Percentiles rank a stretch among this genome's conserved stretches.
phyloP scores from a whole-genome alignment of 1,140 invertebrate species.

The Platorchestia sp. region DNA sequence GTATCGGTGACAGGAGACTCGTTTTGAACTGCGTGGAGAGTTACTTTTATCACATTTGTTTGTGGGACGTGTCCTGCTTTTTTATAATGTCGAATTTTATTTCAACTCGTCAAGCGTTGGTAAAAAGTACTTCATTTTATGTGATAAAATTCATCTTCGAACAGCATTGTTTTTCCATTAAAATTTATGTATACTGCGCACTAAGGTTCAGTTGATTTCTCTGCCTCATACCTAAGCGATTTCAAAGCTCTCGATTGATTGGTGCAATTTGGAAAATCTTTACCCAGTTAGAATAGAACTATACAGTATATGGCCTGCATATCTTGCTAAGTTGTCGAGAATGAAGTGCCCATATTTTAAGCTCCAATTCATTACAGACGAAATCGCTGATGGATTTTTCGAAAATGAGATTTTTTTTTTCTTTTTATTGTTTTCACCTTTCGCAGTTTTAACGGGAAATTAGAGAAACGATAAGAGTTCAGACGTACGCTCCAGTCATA shows the following conservation, averaged over 20 bases:
- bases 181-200: neutral
- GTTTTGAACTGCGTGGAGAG: neutral
- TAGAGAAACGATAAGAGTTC: too few species aligned
- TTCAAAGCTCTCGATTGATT: neutral
- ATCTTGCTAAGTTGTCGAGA: neutral
- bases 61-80: neutral
- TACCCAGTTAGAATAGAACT: too few species aligned
- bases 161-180: neutral
- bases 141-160: neutral
- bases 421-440: neutral
- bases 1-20: neutral
- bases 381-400: neutral
- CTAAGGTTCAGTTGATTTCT: neutral
- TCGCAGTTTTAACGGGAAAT: too few species aligned
- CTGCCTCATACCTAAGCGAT: neutral
- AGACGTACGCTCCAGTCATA: too few species aligned
- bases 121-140: neutral
- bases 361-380: neutral
- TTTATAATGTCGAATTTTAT: neutral
- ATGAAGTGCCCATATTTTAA: neutral
- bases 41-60: neutral
- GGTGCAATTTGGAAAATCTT: neutral
- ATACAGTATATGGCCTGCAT: too few species aligned
- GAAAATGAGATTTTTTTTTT: neutral
- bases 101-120: neutral